Conservation (phyloP, 2,888 invertebrate species). For the Campoplex capitator region DNA sequence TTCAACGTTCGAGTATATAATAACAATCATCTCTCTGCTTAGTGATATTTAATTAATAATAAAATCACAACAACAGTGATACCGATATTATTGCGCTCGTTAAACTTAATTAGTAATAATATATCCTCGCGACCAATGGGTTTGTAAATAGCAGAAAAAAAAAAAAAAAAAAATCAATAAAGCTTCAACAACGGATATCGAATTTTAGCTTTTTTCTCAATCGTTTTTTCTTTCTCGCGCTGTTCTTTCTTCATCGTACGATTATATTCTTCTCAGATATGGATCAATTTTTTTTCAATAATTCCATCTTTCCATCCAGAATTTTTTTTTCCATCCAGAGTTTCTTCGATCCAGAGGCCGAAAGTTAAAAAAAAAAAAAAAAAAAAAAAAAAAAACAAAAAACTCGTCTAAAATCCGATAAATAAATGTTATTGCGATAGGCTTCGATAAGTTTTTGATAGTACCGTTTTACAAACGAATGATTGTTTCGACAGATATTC, state of each 20-base stretch:
- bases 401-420: background rate
- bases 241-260: conserved; percentile 7
- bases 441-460: conserved; percentile 44
- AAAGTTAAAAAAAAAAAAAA: background rate
- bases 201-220: conserved; percentile 31
- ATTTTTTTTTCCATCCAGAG: background rate
- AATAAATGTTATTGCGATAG: conserved; percentile 35
- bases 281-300: background rate
- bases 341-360: background rate
- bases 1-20: conserved; percentile 66
- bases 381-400: background rate
- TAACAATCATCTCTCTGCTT: conserved; percentile 59
- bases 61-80: conserved; percentile 61
- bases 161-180: background rate
- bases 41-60: conserved; percentile 48
- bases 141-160: conserved; percentile 29
- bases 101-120: conserved; percentile 51
- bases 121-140: conserved; percentile 20
- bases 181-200: conserved; percentile 36
- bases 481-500: conserved; percentile 24
- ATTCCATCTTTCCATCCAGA: background rate
- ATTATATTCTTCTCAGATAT: background rate
- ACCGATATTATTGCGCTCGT: conserved; percentile 55
- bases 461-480: conserved; percentile 39
- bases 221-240: background rate